These are phyloP conservation scores for Myiothlypis chrysogaster DNA, from an alignment of 2,797 vertebrate genomes.

Conservation along the genomic window DNA sequence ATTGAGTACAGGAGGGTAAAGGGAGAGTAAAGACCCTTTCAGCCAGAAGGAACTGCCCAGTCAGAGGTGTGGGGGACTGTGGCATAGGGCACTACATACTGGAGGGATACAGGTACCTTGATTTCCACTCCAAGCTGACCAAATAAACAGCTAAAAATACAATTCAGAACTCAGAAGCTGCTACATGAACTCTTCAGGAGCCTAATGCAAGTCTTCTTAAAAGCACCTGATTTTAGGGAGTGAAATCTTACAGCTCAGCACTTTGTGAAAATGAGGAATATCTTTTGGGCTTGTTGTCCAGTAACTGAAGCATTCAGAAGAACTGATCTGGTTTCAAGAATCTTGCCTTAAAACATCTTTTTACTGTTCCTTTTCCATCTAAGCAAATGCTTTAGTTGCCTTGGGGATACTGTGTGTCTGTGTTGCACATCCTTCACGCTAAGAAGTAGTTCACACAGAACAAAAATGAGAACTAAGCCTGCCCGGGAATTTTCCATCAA, in stretches of 20 bases:
- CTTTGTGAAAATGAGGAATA: background rate
- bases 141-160: background rate
- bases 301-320: background rate
- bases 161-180: background rate
- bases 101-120: rapidly evolving
- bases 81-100: background rate
- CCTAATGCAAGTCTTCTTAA: background rate
- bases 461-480: background rate
- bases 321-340: conserved; percentile 1
- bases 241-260: background rate
- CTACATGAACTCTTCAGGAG: background rate
- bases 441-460: conserved; percentile 38
- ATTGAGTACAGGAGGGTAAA: background rate
- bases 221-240: background rate
- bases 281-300: background rate
- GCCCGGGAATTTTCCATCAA: conserved; percentile 1
- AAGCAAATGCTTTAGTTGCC: conserved; percentile 35
- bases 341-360: conserved; percentile 19
- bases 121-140: background rate
- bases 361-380: conserved; percentile 11
- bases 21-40: background rate
- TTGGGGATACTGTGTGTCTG: background rate
- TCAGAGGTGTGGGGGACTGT: background rate
- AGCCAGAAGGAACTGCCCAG: background rate
- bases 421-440: background rate